These are phyloP conservation scores for Blastobasis lacticolella DNA, from an alignment of 2,888 invertebrate genomes.

Conservation along the genomic window DNA sequence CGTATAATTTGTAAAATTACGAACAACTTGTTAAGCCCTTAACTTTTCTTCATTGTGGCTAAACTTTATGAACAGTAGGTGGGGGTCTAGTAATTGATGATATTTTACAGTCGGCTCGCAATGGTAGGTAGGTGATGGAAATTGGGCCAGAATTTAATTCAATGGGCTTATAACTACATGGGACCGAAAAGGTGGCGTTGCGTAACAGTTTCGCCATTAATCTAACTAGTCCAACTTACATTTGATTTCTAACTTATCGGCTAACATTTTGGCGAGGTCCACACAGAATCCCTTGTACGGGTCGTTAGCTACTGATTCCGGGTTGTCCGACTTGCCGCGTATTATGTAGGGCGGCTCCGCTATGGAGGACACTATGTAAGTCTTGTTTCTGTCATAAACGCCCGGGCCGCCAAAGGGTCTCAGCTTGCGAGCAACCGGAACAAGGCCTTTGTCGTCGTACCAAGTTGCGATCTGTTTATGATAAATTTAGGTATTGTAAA, in stretches of 20 bases:
- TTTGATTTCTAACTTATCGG: conserved; percentile 86
- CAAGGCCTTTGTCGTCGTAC: conserved; percentile 86
- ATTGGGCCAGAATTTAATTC: no score
- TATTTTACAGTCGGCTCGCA: no score
- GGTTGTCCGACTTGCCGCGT: conserved; percentile 79
- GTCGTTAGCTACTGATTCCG: conserved; percentile 79
- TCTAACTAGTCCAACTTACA: conserved; percentile 76
- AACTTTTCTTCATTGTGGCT: no score
- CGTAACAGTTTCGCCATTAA: no score
- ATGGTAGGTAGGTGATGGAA: no score
- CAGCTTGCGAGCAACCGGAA: conserved; percentile 82
- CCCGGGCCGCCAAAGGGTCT: conserved; percentile 77
- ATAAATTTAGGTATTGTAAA: background rate
- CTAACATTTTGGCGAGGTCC: conserved; percentile 88
- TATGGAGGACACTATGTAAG: conserved; percentile 89
- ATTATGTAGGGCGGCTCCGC: conserved; percentile 92
- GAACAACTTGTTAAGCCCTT: no score
- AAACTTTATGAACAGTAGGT: no score
- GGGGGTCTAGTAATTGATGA: no score
- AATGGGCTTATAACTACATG: no score
- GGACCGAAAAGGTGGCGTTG: no score
- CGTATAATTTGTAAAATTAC: no score
- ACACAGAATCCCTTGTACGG: conserved; percentile 93
- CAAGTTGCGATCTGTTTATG: conserved; percentile 83
- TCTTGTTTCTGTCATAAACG: conserved; percentile 85